Conservation (phyloP, 2,797 vertebrate genomes). For the Periophthalmus magnuspinnatus region DNA sequence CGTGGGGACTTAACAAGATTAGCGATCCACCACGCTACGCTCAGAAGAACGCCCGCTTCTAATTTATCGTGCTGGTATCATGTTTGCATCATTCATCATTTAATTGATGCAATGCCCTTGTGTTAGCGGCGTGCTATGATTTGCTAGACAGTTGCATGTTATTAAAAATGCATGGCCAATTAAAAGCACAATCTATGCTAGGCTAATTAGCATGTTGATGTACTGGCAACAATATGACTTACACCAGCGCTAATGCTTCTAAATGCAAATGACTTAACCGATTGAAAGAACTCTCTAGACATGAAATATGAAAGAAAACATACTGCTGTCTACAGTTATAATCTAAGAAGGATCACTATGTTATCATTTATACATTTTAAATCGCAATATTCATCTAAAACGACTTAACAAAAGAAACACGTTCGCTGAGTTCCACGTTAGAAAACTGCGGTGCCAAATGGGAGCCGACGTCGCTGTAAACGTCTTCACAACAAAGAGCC, state of each 20-base stretch:
- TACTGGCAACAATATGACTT: neutral
- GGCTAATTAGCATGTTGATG: neutral
- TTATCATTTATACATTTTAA: too few species aligned
- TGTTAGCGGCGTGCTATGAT: neutral
- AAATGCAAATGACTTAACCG: neutral
- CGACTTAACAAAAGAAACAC: too few species aligned
- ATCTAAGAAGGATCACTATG: too few species aligned
- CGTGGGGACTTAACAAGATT: constrained; percentile 4
- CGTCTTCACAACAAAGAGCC: too few species aligned
- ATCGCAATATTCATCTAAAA: too few species aligned
- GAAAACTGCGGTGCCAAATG: too few species aligned
- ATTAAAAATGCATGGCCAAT: constrained; percentile 6
- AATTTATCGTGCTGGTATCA: constrained; percentile 19
- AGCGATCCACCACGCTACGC: constrained; percentile 12
- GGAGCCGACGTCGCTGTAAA: too few species aligned
- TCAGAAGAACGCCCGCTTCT: constrained; percentile 6
- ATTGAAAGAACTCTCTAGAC: too few species aligned
- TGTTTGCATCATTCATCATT: constrained; percentile 11
- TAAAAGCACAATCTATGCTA: constrained; percentile 2
- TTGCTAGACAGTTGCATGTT: neutral
- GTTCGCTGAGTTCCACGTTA: too few species aligned
- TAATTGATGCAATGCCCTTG: constrained; percentile 5
- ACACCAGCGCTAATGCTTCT: neutral
- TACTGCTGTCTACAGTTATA: too few species aligned
- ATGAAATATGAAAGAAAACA: too few species aligned